These are phyloP conservation scores for Macroglossus sobrinus DNA, from an alignment of 2,113 vertebrate genomes.

Conservation along the genomic window DNA sequence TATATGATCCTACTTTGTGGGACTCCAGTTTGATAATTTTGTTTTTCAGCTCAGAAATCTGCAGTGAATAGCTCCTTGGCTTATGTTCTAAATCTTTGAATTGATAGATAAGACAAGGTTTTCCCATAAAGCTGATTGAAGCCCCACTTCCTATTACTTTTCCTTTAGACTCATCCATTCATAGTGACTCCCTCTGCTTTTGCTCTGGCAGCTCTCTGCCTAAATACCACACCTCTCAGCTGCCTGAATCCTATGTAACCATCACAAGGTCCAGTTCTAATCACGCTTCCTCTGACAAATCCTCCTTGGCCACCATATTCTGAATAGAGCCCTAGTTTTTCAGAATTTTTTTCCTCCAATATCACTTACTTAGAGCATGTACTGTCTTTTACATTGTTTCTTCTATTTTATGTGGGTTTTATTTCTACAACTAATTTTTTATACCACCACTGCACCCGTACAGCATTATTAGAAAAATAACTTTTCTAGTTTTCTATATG, in stretches of 20 bases:
- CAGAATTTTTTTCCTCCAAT: neutral
- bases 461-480: neutral
- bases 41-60: neutral
- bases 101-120: neutral
- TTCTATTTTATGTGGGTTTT: neutral
- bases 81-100: neutral
- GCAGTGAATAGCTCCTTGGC: neutral
- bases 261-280: neutral
- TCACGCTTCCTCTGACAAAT: neutral
- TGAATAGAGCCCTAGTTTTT: neutral
- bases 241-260: neutral
- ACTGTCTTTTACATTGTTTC: neutral
- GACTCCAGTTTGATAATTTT: neutral
- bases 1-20: neutral
- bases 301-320: neutral
- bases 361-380: neutral
- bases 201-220: neutral
- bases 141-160: neutral
- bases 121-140: neutral
- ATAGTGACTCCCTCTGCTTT: neutral
- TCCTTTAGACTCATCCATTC: neutral
- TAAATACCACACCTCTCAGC: neutral
- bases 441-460: neutral
- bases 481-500: neutral
- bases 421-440: neutral